These are phyloP conservation scores for Dasysyrphus albostriatus DNA, from an alignment of 2,888 invertebrate species.

Conservation along the genomic window DNA sequence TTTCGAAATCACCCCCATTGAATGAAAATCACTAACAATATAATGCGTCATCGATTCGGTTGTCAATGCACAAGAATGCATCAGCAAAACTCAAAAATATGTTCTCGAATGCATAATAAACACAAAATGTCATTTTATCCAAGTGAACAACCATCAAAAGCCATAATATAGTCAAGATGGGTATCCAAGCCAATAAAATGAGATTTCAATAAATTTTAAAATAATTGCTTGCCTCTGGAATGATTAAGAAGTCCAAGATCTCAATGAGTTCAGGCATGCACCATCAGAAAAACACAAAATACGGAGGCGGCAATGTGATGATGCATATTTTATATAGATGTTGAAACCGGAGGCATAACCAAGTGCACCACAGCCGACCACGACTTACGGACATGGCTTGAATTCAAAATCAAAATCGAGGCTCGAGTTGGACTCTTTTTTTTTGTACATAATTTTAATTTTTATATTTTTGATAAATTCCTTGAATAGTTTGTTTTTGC, in stretches of 20 bases:
- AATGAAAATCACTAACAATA: conserved; percentile 5
- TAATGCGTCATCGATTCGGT: conserved; percentile 34
- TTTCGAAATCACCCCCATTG: conserved; percentile 6
- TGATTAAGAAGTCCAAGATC: conserved; percentile 67
- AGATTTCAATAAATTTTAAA: conserved; percentile 63
- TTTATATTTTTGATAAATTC: conserved; percentile 37
- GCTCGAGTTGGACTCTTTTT: conserved; percentile 11
- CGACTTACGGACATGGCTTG: conserved; percentile 56
- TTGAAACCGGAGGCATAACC: conserved; percentile 26
- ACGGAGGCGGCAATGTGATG: conserved; percentile 34
- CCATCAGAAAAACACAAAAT: conserved; percentile 1
- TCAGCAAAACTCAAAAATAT: conserved; percentile 9
- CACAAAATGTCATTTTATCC: conserved; percentile 41
- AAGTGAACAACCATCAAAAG: background rate
- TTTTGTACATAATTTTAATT: background rate
- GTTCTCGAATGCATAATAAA: conserved; percentile 40
- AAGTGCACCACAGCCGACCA: conserved; percentile 8
- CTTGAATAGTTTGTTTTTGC: conserved; percentile 38
- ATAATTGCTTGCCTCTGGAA: conserved; percentile 56
- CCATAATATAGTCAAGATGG: background rate
- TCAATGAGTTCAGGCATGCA: conserved; percentile 45
- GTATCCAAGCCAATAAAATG: conserved; percentile 22
- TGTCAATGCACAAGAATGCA: conserved; percentile 50
- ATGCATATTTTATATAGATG: conserved; percentile 39
- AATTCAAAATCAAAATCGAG: conserved; percentile 54